Percentiles rank a stretch among this genome's conserved stretches.
Conservation (phyloP, 2,888 invertebrate genomes). For the Tetropium fuscum region DNA sequence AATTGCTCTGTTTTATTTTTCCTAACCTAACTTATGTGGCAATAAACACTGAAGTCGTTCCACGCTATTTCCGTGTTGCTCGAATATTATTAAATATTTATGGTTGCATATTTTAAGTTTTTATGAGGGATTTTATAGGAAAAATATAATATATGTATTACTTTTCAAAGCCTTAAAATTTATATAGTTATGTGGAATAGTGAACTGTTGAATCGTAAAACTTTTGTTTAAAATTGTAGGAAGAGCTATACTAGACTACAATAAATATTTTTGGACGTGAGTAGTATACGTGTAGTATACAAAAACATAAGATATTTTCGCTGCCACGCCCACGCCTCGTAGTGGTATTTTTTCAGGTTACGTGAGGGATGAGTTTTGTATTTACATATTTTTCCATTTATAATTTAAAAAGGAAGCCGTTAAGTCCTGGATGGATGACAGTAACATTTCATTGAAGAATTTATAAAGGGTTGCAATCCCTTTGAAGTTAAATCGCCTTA, state of each 20-base stretch:
- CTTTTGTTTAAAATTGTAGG: conserved; percentile 6
- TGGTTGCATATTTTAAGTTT: background rate
- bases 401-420: too few species aligned
- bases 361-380: too few species aligned
- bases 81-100: conserved; percentile 7
- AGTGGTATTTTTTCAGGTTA: too few species aligned
- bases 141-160: background rate
- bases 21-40: conserved; percentile 13
- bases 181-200: background rate
- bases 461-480: too few species aligned
- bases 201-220: background rate
- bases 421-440: too few species aligned
- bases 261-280: conserved; percentile 11
- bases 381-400: too few species aligned
- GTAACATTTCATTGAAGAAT: too few species aligned
- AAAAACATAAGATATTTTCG: background rate
- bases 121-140: background rate
- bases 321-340: background rate
- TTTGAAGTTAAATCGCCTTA: too few species aligned
- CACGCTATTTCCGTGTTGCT: background rate
- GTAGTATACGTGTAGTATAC: background rate
- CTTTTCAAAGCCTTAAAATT: background rate
- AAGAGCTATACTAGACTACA: conserved; percentile 1
- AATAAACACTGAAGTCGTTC: conserved; percentile 9
- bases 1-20: conserved; percentile 7